Evolutionary conservation across 1,140 invertebrate genomes (phyloP), one percentile per base, ranked within the genome.

Genomic region (Drusus annulatus): DNA sequence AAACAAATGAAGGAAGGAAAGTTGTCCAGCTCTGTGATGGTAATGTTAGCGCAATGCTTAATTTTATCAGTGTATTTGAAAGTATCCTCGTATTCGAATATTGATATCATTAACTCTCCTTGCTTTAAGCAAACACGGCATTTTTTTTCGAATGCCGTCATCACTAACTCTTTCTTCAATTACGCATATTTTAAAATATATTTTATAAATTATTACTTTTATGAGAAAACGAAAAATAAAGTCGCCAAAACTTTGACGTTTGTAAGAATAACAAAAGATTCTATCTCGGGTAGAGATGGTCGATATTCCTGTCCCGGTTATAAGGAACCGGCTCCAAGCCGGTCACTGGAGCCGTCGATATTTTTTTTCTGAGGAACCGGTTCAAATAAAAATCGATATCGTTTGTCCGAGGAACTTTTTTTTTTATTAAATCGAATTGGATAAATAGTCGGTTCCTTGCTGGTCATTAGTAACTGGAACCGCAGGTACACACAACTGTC

Each of bases 51-150:
- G 73, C 87, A 88, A 80, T 86, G 84, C 83, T 85, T 84, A 50
- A 88, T 86, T 86, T 87, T 87, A 28, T 79, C 62, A 77, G 81
- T 84, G 28, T 86, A 60, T 78, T 85, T 86, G 2, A 85, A 36
- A 58, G 77, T 84, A 79, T 87, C 86, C 45, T 86, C 82, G 36
- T 82, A 84, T 17, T 78, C 84, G 79, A 88, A 89, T 76, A 85
- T 87, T 56, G 88, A 85, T 60, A 81, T 80, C 56, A 79, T 63
- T 5, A 75, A 83, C 25, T 86, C 87, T 51, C 84, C 76, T 65
- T 85, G 85, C 69, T 83, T 83, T 80, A 84, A 86, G 69, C 88
- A 89, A 65, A 88, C 63, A 25, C 88, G 84, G 76, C 88, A 89
- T 23, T 71, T 73, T 17, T 63, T 78, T 54, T 60, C 17, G 16